Evolutionary conservation across 2,113 vertebrate genomes (phyloP).

Genomic region (Dasyprocta punctata): DNA sequence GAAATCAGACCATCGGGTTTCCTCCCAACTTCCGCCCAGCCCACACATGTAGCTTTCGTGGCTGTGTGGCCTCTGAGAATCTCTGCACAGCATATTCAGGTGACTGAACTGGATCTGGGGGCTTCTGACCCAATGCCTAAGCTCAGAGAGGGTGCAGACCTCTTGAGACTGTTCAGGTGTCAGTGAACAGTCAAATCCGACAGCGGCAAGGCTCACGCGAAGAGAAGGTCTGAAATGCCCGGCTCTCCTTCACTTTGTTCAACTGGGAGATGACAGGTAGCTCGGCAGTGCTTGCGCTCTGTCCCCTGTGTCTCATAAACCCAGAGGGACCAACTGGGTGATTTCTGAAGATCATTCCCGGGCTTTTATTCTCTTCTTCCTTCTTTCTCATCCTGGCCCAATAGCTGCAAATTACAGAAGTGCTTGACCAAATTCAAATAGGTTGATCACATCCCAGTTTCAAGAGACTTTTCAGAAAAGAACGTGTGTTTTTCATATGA

Average conservation of each 20-base stretch:
- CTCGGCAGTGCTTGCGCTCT: no score
- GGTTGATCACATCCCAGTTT: neutral
- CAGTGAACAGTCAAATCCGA: neutral
- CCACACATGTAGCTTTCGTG: fast-evolving
- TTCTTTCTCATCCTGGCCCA: neutral
- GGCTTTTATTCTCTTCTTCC: neutral
- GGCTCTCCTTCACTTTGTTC: no score
- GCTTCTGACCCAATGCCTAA: neutral
- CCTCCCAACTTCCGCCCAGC: fast-evolving
- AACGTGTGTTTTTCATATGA: neutral
- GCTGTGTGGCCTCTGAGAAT: neutral
- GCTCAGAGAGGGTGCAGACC: neutral
- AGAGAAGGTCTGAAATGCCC: neutral
- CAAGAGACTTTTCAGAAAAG: neutral
- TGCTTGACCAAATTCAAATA: neutral
- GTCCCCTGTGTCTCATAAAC: no score
- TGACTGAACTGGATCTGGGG: neutral
- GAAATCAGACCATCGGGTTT: neutral
- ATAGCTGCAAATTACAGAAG: neutral
- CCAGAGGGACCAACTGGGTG: no score
- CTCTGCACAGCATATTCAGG: fast-evolving
- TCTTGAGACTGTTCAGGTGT: neutral
- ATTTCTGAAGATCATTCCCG: neutral
- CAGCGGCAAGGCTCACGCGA: neutral
- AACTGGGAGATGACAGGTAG: no score